Conservation (phyloP, 1,140 invertebrate genomes). For the Theocolax elegans region DNA sequence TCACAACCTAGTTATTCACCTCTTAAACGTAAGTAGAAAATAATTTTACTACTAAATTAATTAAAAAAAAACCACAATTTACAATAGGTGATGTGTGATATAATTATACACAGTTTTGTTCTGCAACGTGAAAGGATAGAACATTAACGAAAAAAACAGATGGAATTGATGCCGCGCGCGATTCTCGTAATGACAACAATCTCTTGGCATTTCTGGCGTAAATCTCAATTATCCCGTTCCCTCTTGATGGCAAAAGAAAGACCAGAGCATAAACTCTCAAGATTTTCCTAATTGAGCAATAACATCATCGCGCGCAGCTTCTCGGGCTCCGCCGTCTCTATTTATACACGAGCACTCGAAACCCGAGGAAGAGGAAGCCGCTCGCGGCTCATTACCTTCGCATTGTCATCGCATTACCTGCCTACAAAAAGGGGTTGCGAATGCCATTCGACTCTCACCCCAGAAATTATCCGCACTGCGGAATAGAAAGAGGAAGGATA, state of each 20-base stretch:
- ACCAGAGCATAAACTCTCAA: neutral
- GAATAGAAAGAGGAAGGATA: neutral
- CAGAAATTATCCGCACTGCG: conserved; percentile 26
- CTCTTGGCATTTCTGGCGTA: conserved; percentile 1
- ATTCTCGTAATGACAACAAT: too few species aligned
- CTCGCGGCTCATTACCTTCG: conserved; percentile 40
- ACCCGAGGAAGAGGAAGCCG: too few species aligned
- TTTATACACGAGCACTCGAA: conserved; percentile 10
- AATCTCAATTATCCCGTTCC: conserved; percentile 29
- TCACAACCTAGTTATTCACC: too few species aligned
- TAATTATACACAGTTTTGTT: too few species aligned
- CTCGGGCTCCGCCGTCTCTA: neutral
- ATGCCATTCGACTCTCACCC: neutral
- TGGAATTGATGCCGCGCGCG: too few species aligned
- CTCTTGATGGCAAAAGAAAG: neutral
- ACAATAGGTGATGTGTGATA: too few species aligned
- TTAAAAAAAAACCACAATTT: too few species aligned
- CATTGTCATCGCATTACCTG: conserved; percentile 42
- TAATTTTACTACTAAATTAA: too few species aligned
- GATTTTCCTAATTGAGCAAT: conserved; percentile 38
- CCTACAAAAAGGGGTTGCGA: conserved; percentile 26
- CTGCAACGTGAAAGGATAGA: too few species aligned
- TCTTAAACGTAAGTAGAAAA: too few species aligned
- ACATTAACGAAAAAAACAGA: too few species aligned
- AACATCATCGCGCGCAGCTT: conserved; percentile 5